Base-by-base conservation (phyloP, 2,888 invertebrate species). In the Euclidia mi region DNA sequence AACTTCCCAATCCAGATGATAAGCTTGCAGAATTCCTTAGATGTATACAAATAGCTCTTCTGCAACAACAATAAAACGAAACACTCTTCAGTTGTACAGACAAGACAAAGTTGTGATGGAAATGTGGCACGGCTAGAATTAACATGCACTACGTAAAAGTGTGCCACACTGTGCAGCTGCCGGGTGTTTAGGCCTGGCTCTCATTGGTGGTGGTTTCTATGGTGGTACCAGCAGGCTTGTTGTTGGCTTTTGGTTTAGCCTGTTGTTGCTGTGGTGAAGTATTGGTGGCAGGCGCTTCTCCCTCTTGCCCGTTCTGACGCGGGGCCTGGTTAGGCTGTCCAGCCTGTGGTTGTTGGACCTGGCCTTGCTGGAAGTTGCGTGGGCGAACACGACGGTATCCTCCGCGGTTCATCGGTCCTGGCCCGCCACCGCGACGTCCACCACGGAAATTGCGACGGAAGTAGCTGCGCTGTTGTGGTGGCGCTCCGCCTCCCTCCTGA, bases 381-480 rank as follows among this genome's bases (percentile, higher is more conserved):
- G 89, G 90, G 43, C 92, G 88, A 77, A 85, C 84, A 75, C 92
- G 89, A 32, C 92, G 85, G 82, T 85, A 92, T 11, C 91, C 92
- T 37, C 92, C 89, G 65, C 92, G 91, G 78, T 90, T 91, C 89
- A 91, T 87, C 2, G 91, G 90, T 29, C 92, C 91, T 1, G 91
- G 86, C 2, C 90, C 91, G 40, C 84, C 90, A 38, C 93, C 89
- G 15, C 96, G 96, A 69, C 96, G 95, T 71, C 96, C 96, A 42
- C 96, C 96, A 69, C 96, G 96, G 95, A 96, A 96, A 87, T 97
- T 97, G 72, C 96, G 96, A 79, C 96, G 96, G 96, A 96, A 97
- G 91, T 96, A 97, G 79, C 96, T 76, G 52, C 95, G 80, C 95
- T 64, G 32, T 42, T 94, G 94, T 65, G 91, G 90, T 82, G 90